Base-by-base conservation (phyloP, 2,888 invertebrate species). In the Phaedon cochleariae region DNA sequence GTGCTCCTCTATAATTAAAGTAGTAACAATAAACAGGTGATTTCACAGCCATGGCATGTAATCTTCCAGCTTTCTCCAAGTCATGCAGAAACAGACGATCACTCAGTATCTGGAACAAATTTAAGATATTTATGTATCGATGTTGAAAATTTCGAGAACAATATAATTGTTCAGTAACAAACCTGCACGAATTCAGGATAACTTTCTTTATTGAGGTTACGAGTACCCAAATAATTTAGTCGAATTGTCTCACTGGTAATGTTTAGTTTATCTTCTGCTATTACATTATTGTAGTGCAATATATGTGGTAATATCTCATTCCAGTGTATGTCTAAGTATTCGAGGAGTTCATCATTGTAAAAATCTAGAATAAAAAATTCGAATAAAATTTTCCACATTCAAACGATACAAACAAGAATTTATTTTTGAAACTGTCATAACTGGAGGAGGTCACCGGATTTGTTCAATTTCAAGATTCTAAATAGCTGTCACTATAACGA, bases 21-120 rank as follows among this genome's bases (percentile, higher is more conserved):
- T 87, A 84, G 77, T 91, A 92, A 64, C 88, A 84, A 82, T 88
- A 90, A 2, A 90, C 87, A 0, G 91, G 88, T 68, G 87, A 87
- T 12, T 85, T 83, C 0, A 86, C 86, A 45, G 82, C 83, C 15
- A 82, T 76, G 0, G 89, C 87, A 75, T 90, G 90, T 52, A 89
- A 74, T 70, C 86, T 86, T 0, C 89, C 87, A n/a, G 89, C 83
- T 67, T 85, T 86, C 49, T 89, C 88, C 0, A 88, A 87, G 34
- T 88, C 89, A 1, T 82, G 85, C 0, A 85, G 81, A 77, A 92
- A 92, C 0, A 90, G 80, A 9, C 91, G 83, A 79, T 92, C 92
- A 0, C 90, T 85, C 0, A 90, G 84, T 74, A 92, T 49, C 76
- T 76, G 55, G n/a, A n/a, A n/a, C n/a, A n/a, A n/a, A n/a, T n/a